phyloP scores from a whole-genome alignment of 2,888 invertebrate genomes.

The Lysandra coridon region DNA sequence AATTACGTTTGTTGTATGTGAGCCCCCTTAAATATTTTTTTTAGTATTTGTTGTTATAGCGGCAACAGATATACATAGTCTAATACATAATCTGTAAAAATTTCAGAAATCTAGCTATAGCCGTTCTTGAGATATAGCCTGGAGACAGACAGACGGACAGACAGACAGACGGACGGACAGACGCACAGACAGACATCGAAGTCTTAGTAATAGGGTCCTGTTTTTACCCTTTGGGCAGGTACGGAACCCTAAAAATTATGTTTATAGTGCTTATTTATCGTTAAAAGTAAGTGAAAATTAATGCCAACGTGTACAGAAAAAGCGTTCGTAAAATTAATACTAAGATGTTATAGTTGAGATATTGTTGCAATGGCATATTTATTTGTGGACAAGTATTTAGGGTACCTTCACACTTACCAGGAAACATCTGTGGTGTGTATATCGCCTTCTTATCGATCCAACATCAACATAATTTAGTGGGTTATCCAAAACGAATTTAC shows the following conservation, averaged over 20 bases:
- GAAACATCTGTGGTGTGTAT: slow-evolving; percentile 6
- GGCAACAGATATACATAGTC: too few relatives aligned
- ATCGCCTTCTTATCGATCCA: slow-evolving; percentile 26
- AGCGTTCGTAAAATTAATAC: not conserved
- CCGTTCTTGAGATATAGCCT: too few relatives aligned
- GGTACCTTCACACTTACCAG: not conserved
- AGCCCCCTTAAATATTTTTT: too few relatives aligned
- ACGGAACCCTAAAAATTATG: not conserved
- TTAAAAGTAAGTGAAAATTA: not conserved
- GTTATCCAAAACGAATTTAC: slow-evolving; percentile 30
- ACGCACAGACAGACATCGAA: too few relatives aligned
- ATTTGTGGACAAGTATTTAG: not conserved
- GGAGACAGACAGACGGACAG: too few relatives aligned
- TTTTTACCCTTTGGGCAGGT: too few relatives aligned
- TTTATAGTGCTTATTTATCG: not conserved
- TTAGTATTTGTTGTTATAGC: too few relatives aligned
- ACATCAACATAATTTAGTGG: slow-evolving; percentile 31
- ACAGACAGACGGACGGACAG: too few relatives aligned
- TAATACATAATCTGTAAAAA: too few relatives aligned
- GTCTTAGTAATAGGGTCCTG: too few relatives aligned
- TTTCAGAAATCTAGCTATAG: too few relatives aligned
- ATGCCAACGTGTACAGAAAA: not conserved
- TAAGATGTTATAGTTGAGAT: not conserved
- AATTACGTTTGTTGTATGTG: too few relatives aligned
- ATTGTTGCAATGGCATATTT: not conserved